Conservation (phyloP, 1,140 invertebrate genomes). For the Leguminivora glycinivorella region DNA sequence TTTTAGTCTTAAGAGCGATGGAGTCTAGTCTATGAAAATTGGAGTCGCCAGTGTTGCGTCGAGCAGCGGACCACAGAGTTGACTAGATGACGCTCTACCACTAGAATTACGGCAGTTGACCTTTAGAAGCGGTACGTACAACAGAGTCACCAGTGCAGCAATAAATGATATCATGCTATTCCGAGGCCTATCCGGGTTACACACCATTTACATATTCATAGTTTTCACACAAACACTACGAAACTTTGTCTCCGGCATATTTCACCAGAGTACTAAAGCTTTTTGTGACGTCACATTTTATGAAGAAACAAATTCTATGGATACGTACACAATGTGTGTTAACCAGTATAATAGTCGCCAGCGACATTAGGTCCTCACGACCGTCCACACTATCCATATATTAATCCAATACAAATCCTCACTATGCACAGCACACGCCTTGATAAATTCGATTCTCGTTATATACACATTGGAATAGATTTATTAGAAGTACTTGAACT, state of each 20-base stretch:
- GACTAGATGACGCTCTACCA: too few species aligned
- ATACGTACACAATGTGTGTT: background rate
- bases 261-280: too few species aligned
- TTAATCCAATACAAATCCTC: constrained; percentile 8
- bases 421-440: constrained; percentile 1
- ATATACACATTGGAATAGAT: background rate
- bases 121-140: too few species aligned
- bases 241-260: too few species aligned
- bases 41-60: too few species aligned
- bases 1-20: too few species aligned
- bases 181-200: background rate
- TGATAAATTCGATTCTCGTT: constrained; percentile 2
- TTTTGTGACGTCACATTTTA: background rate
- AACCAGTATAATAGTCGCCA: background rate
- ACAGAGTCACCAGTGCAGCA: background rate
- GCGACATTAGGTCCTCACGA: background rate
- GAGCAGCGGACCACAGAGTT: too few species aligned
- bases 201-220: background rate
- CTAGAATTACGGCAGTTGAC: too few species aligned
- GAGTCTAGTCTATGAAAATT: too few species aligned
- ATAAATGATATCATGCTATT: background rate
- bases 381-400: background rate
- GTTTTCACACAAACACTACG: background rate
- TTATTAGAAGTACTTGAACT: background rate
- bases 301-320: background rate